A percentile compares a stretch with the other conserved stretches of the same genome.
Evolutionary conservation across 1,140 invertebrate species (phyloP).

Genomic region (Pachyrhynchus sulphureomaculatus): DNA sequence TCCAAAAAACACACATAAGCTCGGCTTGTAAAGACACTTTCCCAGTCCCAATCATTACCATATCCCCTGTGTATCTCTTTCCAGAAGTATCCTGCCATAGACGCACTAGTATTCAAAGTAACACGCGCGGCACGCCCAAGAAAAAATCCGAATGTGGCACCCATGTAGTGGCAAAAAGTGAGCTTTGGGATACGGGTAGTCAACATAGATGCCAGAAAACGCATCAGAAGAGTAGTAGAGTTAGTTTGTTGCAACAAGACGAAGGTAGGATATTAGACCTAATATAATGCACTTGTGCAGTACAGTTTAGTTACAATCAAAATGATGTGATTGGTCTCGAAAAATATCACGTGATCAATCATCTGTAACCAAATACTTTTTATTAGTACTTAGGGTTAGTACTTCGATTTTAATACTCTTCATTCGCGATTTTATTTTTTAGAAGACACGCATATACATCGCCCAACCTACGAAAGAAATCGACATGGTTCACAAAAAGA

Average conservation of each 20-base stretch:
- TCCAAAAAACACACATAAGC: not conserved
- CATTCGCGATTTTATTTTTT: constrained; percentile 24
- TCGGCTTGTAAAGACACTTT: no score
- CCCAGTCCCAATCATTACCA: no score
- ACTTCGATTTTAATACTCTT: no score
- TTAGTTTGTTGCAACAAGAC: constrained; percentile 42
- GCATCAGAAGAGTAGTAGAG: constrained; percentile 42
- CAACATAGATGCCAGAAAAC: constrained; percentile 45
- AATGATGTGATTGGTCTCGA: no score
- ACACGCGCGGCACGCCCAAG: constrained; percentile 38
- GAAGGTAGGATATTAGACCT: constrained; percentile 38
- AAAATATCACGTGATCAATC: no score
- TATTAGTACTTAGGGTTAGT: no score
- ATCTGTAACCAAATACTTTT: no score
- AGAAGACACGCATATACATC: constrained; percentile 44
- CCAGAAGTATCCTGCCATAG: constrained; percentile 35
- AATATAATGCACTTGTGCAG: no score
- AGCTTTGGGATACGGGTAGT: constrained; percentile 50
- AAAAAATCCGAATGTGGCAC: constrained; percentile 46
- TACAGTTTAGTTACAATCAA: no score
- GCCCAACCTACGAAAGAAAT: constrained; percentile 48
- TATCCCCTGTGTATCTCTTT: not conserved
- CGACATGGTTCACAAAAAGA: constrained; percentile 39
- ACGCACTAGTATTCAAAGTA: constrained; percentile 40
- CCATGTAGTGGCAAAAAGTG: constrained; percentile 50